Evolutionary conservation across 1,140 invertebrate species (phyloP).

Genomic region (Orchestia grillus): DNA sequence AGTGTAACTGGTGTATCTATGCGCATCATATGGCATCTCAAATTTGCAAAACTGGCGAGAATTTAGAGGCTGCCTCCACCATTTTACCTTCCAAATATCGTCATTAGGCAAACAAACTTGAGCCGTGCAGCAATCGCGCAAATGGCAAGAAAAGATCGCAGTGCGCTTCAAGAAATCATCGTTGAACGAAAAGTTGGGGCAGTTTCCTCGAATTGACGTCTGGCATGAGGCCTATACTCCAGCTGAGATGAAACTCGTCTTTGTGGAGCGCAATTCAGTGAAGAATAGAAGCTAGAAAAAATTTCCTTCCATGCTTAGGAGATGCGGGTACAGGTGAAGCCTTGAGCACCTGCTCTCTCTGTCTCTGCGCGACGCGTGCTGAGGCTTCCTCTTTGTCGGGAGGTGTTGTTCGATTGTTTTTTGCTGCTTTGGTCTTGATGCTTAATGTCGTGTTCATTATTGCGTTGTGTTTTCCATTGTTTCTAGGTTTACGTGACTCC

Average conservation of each 20-base stretch:
- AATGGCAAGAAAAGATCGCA: too few relatives aligned
- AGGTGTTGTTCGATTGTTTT: background rate
- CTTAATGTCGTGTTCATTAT: background rate
- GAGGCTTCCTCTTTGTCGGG: background rate
- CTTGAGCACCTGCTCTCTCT: conserved; percentile 35
- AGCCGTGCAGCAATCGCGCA: too few relatives aligned
- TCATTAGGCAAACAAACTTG: too few relatives aligned
- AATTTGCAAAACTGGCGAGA: too few relatives aligned
- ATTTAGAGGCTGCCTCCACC: too few relatives aligned
- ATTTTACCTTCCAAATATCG: too few relatives aligned
- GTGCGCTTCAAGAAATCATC: too few relatives aligned
- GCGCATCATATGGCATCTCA: too few relatives aligned
- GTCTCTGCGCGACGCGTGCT: background rate
- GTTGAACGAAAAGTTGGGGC: too few relatives aligned
- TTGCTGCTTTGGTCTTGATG: background rate
- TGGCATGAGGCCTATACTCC: background rate
- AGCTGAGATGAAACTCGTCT: background rate
- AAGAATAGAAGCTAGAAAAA: conserved; percentile 10
- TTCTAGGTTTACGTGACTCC: background rate
- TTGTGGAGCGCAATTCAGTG: background rate
- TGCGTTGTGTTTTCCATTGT: background rate
- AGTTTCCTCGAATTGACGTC: background rate
- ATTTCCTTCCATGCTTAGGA: conserved; percentile 5
- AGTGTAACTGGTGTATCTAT: too few relatives aligned
- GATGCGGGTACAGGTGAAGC: conserved; percentile 52